Conservation (phyloP, 2,797 vertebrate genomes). For the Pipistrellus pygmaeus region DNA sequence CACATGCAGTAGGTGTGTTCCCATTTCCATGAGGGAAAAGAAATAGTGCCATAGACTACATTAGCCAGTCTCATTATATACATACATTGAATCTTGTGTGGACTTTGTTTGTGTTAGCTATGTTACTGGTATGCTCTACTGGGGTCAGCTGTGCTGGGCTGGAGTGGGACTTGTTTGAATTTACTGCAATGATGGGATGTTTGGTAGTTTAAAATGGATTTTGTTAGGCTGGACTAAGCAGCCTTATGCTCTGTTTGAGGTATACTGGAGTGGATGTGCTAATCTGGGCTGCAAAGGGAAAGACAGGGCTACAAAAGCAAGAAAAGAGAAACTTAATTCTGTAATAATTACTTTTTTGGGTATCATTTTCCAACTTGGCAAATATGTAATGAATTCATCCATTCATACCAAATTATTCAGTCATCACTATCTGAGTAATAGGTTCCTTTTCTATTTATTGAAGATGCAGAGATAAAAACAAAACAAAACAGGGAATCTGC, state of each 20-base stretch:
- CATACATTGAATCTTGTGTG: background rate
- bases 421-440: background rate
- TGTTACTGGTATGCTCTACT: background rate
- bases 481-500: background rate
- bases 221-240: background rate
- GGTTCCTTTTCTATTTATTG: background rate
- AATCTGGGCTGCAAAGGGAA: background rate
- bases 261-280: background rate
- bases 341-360: background rate
- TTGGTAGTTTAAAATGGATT: background rate
- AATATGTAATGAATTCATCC: background rate
- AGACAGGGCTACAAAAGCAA: background rate
- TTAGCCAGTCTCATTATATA: background rate
- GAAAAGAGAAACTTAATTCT: background rate
- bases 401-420: background rate
- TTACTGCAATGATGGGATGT: background rate
- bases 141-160: background rate
- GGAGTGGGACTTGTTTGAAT: background rate
- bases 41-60: background rate
- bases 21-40: background rate
- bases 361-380: slow-evolving; percentile 1
- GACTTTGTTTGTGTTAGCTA: background rate
- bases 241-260: background rate
- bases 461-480: background rate
- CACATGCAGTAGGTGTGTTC: background rate